phyloP scores from a whole-genome alignment of 2,113 vertebrate genomes.

The Mixornis gularis region DNA sequence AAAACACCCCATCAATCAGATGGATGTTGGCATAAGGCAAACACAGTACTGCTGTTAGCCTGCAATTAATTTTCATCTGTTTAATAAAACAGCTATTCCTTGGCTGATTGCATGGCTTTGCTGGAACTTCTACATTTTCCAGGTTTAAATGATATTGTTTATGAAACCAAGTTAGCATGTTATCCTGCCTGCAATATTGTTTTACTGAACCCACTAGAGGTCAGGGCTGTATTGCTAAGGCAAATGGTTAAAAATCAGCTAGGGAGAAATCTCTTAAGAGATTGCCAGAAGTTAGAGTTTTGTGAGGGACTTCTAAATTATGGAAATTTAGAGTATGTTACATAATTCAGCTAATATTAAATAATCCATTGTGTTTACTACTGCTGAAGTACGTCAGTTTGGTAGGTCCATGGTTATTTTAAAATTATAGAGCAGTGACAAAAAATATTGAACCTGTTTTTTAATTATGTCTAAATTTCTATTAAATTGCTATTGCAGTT shows the following conservation, averaged over 20 bases:
- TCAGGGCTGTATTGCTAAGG: slow-evolving; percentile 39
- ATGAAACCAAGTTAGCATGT: neutral
- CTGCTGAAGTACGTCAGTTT: neutral
- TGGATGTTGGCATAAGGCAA: neutral
- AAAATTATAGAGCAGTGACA: neutral
- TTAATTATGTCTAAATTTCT: neutral
- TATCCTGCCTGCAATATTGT: neutral
- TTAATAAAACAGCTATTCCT: neutral
- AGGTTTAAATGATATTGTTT: neutral
- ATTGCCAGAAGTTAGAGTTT: neutral
- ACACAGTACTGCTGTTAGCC: neutral
- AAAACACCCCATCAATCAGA: slow-evolving; percentile 11
- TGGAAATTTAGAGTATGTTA: neutral
- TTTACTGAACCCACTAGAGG: slow-evolving; percentile 51
- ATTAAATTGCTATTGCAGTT: neutral
- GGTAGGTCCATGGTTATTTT: neutral
- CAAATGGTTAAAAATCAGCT: neutral
- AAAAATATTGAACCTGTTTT: neutral
- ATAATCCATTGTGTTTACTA: neutral
- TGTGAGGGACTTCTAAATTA: neutral
- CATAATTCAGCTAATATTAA: neutral
- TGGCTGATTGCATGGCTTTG: neutral
- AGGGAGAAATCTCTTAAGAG: neutral
- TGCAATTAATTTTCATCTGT: slow-evolving; percentile 8
- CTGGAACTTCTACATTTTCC: neutral